Conservation (phyloP, 1,140 invertebrate genomes). For the Sitophilus oryzae region DNA sequence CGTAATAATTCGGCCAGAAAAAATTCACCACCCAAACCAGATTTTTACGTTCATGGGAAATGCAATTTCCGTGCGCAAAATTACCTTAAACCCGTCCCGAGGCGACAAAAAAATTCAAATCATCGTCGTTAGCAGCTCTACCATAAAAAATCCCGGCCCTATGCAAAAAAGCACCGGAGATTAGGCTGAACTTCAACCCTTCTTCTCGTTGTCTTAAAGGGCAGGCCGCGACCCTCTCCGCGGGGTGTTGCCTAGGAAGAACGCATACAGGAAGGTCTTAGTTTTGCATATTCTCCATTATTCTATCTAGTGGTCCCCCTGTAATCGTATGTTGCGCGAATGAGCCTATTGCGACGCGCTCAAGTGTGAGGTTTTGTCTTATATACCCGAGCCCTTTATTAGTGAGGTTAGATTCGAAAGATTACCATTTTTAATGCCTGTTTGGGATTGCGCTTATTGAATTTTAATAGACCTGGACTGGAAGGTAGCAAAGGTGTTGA, state of each 20-base stretch:
- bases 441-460: slow-evolving; percentile 13
- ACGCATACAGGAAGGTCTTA: too few species aligned
- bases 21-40: not conserved
- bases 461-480: slow-evolving; percentile 20
- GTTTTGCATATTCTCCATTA: slow-evolving; percentile 19
- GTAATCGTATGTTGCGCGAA: slow-evolving; percentile 10
- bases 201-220: slow-evolving; percentile 17
- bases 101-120: slow-evolving; percentile 16
- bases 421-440: slow-evolving; percentile 17
- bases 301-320: slow-evolving; percentile 17
- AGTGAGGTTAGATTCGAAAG: slow-evolving; percentile 20
- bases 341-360: slow-evolving; percentile 14
- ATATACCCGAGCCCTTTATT: slow-evolving; percentile 8
- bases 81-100: not conserved
- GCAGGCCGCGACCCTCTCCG: slow-evolving; percentile 1
- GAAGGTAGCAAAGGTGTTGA: not conserved
- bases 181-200: slow-evolving; percentile 6
- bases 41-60: not conserved
- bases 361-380: slow-evolving; percentile 19
- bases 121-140: not conserved
- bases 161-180: slow-evolving; percentile 15
- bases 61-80: not conserved
- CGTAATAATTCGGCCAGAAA: too few species aligned
- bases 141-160: slow-evolving; percentile 9
- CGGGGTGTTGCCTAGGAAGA: slow-evolving; percentile 1